Percentiles rank a stretch among this genome's conserved stretches.
These are phyloP conservation scores for Danio choprae DNA, from an alignment of 2,797 vertebrate genomes.

Conservation along the genomic window DNA sequence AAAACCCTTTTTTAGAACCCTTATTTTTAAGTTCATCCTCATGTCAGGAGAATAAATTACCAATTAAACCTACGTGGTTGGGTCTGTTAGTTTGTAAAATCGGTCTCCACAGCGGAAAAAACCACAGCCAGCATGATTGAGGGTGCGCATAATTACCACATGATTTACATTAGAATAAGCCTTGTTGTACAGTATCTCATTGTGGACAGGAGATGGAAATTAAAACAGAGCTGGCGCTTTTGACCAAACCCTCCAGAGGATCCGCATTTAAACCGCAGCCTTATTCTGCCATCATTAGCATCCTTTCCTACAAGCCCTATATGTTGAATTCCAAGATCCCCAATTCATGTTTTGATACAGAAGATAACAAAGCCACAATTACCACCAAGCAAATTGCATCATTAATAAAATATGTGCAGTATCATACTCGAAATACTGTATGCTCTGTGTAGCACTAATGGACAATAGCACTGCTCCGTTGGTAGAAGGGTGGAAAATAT, in stretches of 20 bases:
- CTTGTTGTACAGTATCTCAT: slow-evolving; percentile 44
- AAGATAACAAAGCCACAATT: slow-evolving; percentile 13
- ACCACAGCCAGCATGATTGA: slow-evolving; percentile 41
- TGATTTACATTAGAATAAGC: slow-evolving; percentile 57
- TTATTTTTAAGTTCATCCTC: background rate
- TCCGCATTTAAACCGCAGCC: slow-evolving; percentile 29
- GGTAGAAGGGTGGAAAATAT: too few relatives aligned
- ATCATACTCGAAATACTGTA: slow-evolving; percentile 1
- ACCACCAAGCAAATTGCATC: slow-evolving; percentile 9
- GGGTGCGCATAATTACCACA: slow-evolving; percentile 46
- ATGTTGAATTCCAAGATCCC: slow-evolving; percentile 26
- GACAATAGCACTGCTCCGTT: background rate
- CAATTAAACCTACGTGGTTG: slow-evolving; percentile 36
- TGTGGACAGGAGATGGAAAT: slow-evolving; percentile 48
- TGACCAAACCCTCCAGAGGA: slow-evolving; percentile 39
- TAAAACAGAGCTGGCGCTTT: slow-evolving; percentile 39
- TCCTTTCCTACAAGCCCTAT: slow-evolving; percentile 13
- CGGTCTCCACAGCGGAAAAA: slow-evolving; percentile 4
- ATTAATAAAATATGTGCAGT: slow-evolving; percentile 26
- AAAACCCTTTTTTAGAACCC: too few relatives aligned
- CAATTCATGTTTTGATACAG: background rate
- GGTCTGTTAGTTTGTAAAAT: slow-evolving; percentile 40
- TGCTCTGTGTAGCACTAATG: background rate
- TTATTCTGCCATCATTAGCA: slow-evolving; percentile 27
- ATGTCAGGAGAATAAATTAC: slow-evolving; percentile 35